These are phyloP conservation scores for Hycleus cichorii DNA, from an alignment of 1,140 invertebrate species.

Conservation along the genomic window DNA sequence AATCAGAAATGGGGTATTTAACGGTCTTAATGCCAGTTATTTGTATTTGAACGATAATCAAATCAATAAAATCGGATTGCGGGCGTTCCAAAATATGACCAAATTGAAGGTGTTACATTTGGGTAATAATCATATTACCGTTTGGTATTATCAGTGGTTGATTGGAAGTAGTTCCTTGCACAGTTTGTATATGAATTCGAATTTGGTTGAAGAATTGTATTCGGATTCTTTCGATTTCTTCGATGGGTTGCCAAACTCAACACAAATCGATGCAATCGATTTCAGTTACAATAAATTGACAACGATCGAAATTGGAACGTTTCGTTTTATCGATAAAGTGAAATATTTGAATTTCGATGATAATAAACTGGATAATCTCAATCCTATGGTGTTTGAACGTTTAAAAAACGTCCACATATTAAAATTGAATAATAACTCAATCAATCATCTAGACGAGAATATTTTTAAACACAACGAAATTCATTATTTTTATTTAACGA, in stretches of 20 bases:
- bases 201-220: constrained; percentile 12
- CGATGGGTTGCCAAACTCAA: background rate
- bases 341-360: constrained; percentile 9
- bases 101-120: constrained; percentile 6
- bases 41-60: constrained; percentile 13
- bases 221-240: constrained; percentile 10
- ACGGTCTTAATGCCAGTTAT: constrained; percentile 4
- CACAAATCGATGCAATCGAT: constrained; percentile 5
- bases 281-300: constrained; percentile 16
- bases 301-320: constrained; percentile 12
- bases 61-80: constrained; percentile 15
- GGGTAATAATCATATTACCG: constrained; percentile 15
- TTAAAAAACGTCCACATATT: constrained; percentile 11
- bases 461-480: too few species aligned
- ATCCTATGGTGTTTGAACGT: constrained; percentile 9
- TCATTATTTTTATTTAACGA: too few species aligned
- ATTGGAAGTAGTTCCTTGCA: constrained; percentile 1
- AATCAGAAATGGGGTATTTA: constrained; percentile 14
- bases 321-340: constrained; percentile 5
- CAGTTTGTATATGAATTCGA: constrained; percentile 15
- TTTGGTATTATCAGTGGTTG: constrained; percentile 18
- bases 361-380: constrained; percentile 14
- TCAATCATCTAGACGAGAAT: too few species aligned
- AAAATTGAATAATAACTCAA: constrained; percentile 17
- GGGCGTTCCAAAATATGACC: constrained; percentile 17